Evolutionary conservation across 2,113 vertebrate species (phyloP).

Genomic region (Oryzias celebensis): DNA sequence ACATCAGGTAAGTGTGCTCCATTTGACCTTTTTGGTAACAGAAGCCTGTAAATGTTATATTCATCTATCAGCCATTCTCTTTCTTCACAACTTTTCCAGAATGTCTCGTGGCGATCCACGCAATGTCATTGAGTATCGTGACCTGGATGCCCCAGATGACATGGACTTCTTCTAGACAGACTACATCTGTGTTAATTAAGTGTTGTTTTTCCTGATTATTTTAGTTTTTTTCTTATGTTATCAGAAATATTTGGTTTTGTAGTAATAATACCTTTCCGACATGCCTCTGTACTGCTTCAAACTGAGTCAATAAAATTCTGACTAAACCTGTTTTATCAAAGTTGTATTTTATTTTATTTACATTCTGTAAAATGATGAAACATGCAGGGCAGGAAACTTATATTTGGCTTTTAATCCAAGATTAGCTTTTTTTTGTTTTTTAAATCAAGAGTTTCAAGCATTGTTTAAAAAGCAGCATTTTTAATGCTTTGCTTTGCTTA

Average conservation of each 20-base stretch:
- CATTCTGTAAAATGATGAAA: too few species aligned
- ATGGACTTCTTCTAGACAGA: conserved; percentile 87
- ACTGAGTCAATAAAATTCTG: conserved; percentile 58
- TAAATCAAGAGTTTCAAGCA: too few species aligned
- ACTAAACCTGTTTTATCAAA: conserved; percentile 10
- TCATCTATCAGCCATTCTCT: background rate
- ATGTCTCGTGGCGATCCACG: conserved; percentile 90
- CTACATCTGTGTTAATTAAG: background rate
- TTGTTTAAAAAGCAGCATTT: too few species aligned
- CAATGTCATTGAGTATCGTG: conserved; percentile 89
- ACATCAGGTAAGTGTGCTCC: conserved; percentile 81
- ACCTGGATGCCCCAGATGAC: conserved; percentile 90
- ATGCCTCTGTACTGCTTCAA: conserved; percentile 33
- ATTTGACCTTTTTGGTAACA: conserved; percentile 23
- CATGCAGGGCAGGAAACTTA: too few species aligned
- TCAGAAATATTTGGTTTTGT: conserved; percentile 26
- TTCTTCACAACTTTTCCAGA: conserved; percentile 60
- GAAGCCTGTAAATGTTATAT: too few species aligned
- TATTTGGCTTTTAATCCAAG: too few species aligned
- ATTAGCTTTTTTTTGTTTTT: too few species aligned
- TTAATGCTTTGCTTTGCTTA: too few species aligned
- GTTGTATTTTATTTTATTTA: background rate
- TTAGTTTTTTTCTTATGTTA: conserved; percentile 13
- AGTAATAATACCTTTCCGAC: conserved; percentile 28
- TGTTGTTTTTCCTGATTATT: conserved; percentile 13